These are phyloP conservation scores for Xylocopa sonorina DNA, from an alignment of 1,140 invertebrate genomes.

Conservation along the genomic window DNA sequence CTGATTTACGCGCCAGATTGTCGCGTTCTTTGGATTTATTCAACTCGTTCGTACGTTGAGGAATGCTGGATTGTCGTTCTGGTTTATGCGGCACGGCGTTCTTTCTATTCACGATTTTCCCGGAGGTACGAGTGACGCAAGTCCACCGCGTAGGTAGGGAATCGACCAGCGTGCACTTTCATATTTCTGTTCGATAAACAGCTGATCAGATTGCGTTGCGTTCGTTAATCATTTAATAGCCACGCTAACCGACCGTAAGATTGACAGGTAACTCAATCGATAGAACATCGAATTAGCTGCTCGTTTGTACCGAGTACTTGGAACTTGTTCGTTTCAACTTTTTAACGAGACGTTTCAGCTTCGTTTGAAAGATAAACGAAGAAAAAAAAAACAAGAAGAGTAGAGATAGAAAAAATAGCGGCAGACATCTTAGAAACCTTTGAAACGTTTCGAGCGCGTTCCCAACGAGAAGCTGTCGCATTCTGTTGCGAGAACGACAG, in stretches of 20 bases:
- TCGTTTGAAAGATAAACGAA: no score
- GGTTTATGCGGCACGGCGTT: neutral
- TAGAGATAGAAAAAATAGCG: no score
- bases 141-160: neutral
- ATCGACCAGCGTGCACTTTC: neutral
- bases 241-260: no score
- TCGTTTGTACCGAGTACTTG: neutral
- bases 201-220: neutral
- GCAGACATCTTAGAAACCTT: no score
- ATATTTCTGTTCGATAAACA: neutral
- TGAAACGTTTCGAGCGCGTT: no score
- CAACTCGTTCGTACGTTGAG: neutral
- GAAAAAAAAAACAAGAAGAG: no score
- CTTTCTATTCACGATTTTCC: conserved; percentile 18
- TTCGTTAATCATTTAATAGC: neutral
- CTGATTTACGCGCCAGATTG: conserved; percentile 6
- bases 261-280: neutral
- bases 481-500: neutral
- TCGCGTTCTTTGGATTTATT: conserved; percentile 1
- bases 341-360: no score
- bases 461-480: no score
- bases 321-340: no score
- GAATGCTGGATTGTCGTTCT: neutral
- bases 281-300: neutral
- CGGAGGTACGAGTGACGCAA: conserved; percentile 5